Conservation (phyloP, 2,888 invertebrate species). For the Cryptus viduatorius region DNA sequence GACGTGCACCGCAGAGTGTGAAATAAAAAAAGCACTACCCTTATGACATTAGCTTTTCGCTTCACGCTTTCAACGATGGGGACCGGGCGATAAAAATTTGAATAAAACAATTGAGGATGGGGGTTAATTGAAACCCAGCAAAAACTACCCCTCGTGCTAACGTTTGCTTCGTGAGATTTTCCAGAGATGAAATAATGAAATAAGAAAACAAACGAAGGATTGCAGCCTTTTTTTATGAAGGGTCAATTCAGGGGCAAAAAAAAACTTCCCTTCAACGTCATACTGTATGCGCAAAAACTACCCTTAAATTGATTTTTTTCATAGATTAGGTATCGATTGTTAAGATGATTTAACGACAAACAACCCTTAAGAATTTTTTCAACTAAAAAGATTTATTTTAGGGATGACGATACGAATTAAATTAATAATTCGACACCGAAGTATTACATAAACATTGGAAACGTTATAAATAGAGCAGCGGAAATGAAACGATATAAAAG, state of each 20-base stretch:
- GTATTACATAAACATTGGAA: slow-evolving; percentile 7
- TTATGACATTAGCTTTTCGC: slow-evolving; percentile 44
- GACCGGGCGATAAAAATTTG: slow-evolving; percentile 2
- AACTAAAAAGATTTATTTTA: neutral
- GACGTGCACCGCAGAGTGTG: slow-evolving; percentile 37
- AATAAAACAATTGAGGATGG: neutral
- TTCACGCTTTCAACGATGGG: slow-evolving; percentile 34
- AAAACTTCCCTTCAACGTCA: neutral
- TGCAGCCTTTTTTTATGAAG: slow-evolving; percentile 14
- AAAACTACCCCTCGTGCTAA: neutral
- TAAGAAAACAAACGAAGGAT: slow-evolving; percentile 1
- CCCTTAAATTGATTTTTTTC: neutral
- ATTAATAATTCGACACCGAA: slow-evolving; percentile 8
- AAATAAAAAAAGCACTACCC: slow-evolving; percentile 36
- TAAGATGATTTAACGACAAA: neutral
- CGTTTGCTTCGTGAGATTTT: slow-evolving; percentile 17
- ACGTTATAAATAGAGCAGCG: slow-evolving; percentile 1
- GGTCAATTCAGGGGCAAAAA: neutral
- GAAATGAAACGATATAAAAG: slow-evolving; percentile 20
- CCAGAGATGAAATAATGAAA: slow-evolving; percentile 17
- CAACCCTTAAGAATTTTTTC: neutral
- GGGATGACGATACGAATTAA: neutral
- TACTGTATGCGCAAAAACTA: neutral
- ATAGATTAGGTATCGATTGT: no score
- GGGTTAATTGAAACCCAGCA: neutral